These are phyloP conservation scores for Chelonoidis abingdonii DNA, from an alignment of 2,113 vertebrate genomes.

Conservation along the genomic window DNA sequence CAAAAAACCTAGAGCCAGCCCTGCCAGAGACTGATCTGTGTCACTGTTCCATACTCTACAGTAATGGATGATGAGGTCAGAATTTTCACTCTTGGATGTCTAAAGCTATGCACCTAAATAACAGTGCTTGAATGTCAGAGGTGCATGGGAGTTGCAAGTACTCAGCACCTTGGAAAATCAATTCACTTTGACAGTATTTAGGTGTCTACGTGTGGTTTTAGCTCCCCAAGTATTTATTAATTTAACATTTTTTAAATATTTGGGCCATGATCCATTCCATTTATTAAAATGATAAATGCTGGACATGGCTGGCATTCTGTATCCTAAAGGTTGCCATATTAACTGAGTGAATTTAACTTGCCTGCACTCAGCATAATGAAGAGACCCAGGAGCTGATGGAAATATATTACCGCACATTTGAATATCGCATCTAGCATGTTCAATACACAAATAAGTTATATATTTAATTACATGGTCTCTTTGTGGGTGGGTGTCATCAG, in stretches of 20 bases:
- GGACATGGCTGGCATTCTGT: neutral
- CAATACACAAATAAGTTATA: neutral
- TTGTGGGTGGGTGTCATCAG: neutral
- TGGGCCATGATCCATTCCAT: conserved; percentile 9
- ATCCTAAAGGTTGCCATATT: neutral
- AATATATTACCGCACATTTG: neutral
- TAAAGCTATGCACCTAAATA: neutral
- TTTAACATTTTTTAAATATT: neutral
- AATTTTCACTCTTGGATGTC: neutral
- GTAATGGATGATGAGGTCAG: neutral
- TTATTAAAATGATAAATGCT: neutral
- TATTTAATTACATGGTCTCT: neutral
- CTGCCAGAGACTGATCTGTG: neutral
- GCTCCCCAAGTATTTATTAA: conserved; percentile 8
- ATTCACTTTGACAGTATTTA: neutral
- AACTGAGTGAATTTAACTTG: neutral
- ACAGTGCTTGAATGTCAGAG: neutral
- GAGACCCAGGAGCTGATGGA: neutral
- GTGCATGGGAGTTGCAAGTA: neutral
- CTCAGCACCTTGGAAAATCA: neutral
- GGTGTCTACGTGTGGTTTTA: conserved; percentile 18
- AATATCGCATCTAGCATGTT: neutral
- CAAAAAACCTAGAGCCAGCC: no score
- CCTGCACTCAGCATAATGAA: neutral
- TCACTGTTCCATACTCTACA: neutral